These are phyloP conservation scores for Synchiropus splendidus DNA, from an alignment of 2,113 vertebrate species.

Conservation along the genomic window DNA sequence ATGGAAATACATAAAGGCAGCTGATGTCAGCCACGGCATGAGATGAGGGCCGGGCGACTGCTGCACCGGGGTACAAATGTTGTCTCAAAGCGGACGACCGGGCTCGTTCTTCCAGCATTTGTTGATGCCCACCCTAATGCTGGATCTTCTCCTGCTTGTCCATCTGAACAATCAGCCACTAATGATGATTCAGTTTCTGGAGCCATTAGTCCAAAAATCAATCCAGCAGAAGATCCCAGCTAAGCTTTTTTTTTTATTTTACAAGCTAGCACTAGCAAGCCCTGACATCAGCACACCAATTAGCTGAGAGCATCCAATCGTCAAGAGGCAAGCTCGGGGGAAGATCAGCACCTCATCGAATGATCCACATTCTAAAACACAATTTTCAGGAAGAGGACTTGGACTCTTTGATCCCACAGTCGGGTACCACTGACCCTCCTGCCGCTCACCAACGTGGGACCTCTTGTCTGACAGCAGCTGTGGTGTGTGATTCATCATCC, in stretches of 20 bases:
- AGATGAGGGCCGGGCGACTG: too few relatives aligned
- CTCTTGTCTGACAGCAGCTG: conserved; percentile 22
- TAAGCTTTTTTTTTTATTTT: conserved; percentile 33
- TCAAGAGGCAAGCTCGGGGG: conserved; percentile 10
- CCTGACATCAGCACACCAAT: conserved; percentile 51
- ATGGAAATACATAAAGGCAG: too few relatives aligned
- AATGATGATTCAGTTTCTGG: conserved; percentile 44
- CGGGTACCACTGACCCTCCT: too few relatives aligned
- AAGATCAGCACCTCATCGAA: too few relatives aligned
- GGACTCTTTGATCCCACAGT: too few relatives aligned
- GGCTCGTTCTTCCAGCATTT: too few relatives aligned
- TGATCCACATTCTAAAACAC: neutral
- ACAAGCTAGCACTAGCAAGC: conserved; percentile 32
- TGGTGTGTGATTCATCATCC: conserved; percentile 60
- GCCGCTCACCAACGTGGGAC: too few relatives aligned
- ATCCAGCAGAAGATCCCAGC: conserved; percentile 39
- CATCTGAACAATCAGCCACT: conserved; percentile 31
- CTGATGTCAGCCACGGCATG: too few relatives aligned
- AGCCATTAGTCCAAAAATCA: conserved; percentile 34
- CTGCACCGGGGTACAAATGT: too few relatives aligned
- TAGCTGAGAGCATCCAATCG: conserved; percentile 31
- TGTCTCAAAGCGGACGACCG: too few relatives aligned
- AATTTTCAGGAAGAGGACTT: too few relatives aligned
- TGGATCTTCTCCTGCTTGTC: conserved; percentile 19
- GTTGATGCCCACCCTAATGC: too few relatives aligned